Conservation (phyloP, 37 sponge, comb jelly and placozoan genomes). For the Aphrocallistes beatrix region DNA sequence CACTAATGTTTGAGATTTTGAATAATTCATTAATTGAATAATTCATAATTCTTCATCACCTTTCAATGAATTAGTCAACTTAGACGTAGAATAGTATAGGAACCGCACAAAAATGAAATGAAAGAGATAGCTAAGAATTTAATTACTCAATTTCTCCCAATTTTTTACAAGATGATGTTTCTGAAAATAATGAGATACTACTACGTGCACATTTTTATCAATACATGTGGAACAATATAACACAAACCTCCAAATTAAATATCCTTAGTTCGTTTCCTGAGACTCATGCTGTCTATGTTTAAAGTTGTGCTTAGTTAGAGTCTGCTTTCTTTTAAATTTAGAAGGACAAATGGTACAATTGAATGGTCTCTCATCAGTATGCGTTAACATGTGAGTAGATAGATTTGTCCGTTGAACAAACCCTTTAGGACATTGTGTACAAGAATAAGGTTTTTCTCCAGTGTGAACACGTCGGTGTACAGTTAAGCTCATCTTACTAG, state of each 20-base stretch:
- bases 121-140: too few relatives aligned
- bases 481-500: neutral
- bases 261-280: neutral
- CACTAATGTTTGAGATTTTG: too few relatives aligned
- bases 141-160: too few relatives aligned
- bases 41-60: too few relatives aligned
- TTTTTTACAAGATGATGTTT: too few relatives aligned
- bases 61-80: too few relatives aligned
- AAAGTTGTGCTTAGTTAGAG: neutral
- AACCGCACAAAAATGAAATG: too few relatives aligned
- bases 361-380: neutral
- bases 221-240: too few relatives aligned
- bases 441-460: neutral
- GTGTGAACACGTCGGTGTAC: slow-evolving; percentile 10
- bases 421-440: neutral
- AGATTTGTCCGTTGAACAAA: neutral
- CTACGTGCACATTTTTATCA: too few relatives aligned
- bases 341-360: neutral
- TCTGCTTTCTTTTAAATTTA: neutral
- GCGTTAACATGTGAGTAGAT: slow-evolving; percentile 6
- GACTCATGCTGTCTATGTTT: neutral
- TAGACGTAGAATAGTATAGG: too few relatives aligned
- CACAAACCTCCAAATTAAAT: neutral
- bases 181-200: too few relatives aligned
- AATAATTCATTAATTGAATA: too few relatives aligned